Evolutionary conservation across 2,797 vertebrate species (phyloP), one percentile per base, ranked within the genome.

Genomic region (Benthosema pterotum): DNA sequence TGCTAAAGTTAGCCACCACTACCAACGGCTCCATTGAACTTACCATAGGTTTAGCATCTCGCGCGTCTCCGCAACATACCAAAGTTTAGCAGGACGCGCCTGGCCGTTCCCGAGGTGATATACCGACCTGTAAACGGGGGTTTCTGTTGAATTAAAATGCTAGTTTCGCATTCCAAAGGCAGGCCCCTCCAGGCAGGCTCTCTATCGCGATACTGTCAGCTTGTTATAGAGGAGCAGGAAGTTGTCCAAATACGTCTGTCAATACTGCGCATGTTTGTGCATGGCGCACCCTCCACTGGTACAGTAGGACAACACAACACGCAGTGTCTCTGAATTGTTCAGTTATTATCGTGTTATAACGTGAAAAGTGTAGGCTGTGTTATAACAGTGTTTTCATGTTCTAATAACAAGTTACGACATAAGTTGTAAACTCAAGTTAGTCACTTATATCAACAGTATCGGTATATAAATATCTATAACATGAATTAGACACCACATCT

Each of bases 131-230:
- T 12, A 52, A 14, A 4, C 5, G 22, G 13, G 8, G 43, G 43
- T 43, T 38, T 22, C 42, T 59, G 45, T 51, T 47, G 43, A 71
- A 81, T 72, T 88, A 83, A 60, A 60, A 50, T 60, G 78, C 62
- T 85, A 81, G 78, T 87, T 84, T 89, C 80, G 71, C 84, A 87
- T 85, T 89, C 85, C 87, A 84, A 71, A 63, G 67, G 54, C 75
- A 68, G 85, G 88, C 82, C 88, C 63, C 67, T 53, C 60, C 13
- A 19, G 28, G 28, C 69, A 62, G 17, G 5, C 45, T 50, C 52
- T 62, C 57, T 89, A 83, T 87, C 89, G 89, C 89, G 90, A 90
- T 83, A 87, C 47, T 77, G 74, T 83, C 74, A 69, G 17, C 57
- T 67, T 63, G 57, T 59, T 70, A 9, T n/a, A 68, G 63, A 25